Percentiles rank a stretch among this genome's conserved stretches.
Evolutionary conservation across 2,797 vertebrate species (phyloP).

Genomic region (Labroides dimidiatus): DNA sequence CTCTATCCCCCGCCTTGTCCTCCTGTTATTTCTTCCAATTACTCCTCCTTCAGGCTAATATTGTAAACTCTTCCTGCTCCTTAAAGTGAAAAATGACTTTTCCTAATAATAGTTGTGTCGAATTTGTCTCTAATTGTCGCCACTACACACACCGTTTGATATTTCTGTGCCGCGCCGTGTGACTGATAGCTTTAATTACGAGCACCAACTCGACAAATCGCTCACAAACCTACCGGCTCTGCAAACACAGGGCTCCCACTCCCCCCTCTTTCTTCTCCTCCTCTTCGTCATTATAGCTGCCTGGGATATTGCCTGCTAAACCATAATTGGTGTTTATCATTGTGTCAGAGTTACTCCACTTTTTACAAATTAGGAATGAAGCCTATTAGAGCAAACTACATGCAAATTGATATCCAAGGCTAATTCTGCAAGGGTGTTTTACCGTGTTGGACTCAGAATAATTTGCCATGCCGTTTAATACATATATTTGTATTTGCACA

Average conservation of each 20-base stretch:
- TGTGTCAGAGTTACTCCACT: conserved; percentile 80
- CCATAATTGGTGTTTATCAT: conserved; percentile 83
- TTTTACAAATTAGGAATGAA: conserved; percentile 81
- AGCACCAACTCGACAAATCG: conserved; percentile 77
- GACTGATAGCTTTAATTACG: conserved; percentile 83
- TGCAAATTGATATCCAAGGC: conserved; percentile 81
- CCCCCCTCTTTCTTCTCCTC: conserved; percentile 44
- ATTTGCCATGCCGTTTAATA: conserved; percentile 75
- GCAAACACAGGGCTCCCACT: conserved; percentile 42
- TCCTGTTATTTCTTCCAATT: conserved; percentile 50
- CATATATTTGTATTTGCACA: conserved; percentile 83
- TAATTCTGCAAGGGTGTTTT: conserved; percentile 76
- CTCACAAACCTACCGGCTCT: conserved; percentile 68
- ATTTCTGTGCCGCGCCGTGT: conserved; percentile 66
- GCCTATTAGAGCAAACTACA: conserved; percentile 80
- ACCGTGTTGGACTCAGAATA: conserved; percentile 71
- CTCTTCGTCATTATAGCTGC: conserved; percentile 71
- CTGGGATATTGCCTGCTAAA: conserved; percentile 73
- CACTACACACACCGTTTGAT: conserved; percentile 68
- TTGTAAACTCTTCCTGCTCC: conserved; percentile 56
- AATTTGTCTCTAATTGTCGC: conserved; percentile 76
- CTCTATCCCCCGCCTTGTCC: conserved; percentile 12
- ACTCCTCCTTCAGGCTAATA: conserved; percentile 40
- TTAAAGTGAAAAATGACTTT: conserved; percentile 77
- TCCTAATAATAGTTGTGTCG: conserved; percentile 74